Percentiles rank a stretch among this genome's conserved stretches.
Evolutionary conservation across 1,140 invertebrate species (phyloP).

Genomic region (Caerostris darwini): DNA sequence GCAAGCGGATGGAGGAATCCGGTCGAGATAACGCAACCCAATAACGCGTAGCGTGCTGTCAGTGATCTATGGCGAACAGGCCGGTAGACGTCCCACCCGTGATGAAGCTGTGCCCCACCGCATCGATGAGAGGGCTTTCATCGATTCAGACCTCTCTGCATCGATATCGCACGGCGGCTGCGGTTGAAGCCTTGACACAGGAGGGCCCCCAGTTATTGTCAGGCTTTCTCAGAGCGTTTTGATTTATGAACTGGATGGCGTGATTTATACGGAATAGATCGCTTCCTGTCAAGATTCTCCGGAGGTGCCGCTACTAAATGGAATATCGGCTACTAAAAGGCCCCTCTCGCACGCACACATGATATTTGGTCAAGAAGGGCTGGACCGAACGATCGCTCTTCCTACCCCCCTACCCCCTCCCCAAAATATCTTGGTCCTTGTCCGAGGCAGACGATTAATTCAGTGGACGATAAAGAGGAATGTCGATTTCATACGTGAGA

Average conservation of each 20-base stretch:
- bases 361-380: background rate
- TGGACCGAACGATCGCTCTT: background rate
- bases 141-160: constrained; percentile 41
- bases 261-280: constrained; percentile 74
- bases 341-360: background rate
- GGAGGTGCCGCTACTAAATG: constrained; percentile 32
- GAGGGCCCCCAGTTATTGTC: constrained; percentile 71
- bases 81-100: background rate
- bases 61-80: no score
- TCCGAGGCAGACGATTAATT: background rate
- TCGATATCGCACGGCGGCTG: constrained; percentile 59
- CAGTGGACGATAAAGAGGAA: background rate
- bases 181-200: constrained; percentile 65
- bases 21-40: background rate
- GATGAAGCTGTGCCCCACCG: background rate
- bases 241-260: constrained; percentile 65
- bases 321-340: constrained; percentile 26
- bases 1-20: background rate
- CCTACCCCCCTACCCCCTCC: background rate
- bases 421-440: background rate
- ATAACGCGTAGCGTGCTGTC: no score
- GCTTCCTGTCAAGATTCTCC: constrained; percentile 64
- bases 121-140: constrained; percentile 30
- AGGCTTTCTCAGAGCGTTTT: constrained; percentile 64
- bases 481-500: background rate